Percentiles rank a stretch among this genome's conserved stretches.
phyloP scores from a whole-genome alignment of 2,797 vertebrate species.

The Botia almorhae region DNA sequence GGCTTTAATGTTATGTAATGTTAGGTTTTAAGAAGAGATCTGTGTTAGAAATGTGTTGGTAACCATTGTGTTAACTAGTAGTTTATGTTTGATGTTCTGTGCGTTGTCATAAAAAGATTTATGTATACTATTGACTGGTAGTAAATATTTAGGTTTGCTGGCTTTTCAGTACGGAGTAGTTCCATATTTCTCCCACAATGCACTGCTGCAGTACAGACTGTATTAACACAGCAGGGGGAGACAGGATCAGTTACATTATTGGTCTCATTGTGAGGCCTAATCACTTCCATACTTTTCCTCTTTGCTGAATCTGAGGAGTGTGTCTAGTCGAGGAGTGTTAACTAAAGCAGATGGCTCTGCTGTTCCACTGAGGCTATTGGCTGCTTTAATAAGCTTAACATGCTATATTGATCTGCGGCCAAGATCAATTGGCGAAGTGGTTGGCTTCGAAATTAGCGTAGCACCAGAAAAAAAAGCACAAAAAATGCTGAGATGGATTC shows the following conservation, averaged over 20 bases:
- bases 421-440: slow-evolving; percentile 47
- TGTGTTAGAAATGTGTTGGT: too few relatives aligned
- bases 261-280: slow-evolving; percentile 24
- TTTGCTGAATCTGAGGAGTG: slow-evolving; percentile 26
- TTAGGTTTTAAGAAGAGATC: not conserved
- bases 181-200: not conserved
- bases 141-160: not conserved
- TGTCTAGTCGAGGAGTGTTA: slow-evolving; percentile 29
- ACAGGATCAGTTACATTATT: slow-evolving; percentile 25
- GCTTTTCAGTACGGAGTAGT: not conserved
- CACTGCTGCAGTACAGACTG: not conserved
- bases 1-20: not conserved
- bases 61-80: too few relatives aligned
- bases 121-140: not conserved
- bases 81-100: too few relatives aligned
- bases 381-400: slow-evolving; percentile 53
- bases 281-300: slow-evolving; percentile 30
- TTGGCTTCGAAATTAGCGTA: slow-evolving; percentile 45
- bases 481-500: slow-evolving; percentile 36
- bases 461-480: slow-evolving; percentile 32
- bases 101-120: too few relatives aligned
- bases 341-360: slow-evolving; percentile 49
- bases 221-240: slow-evolving; percentile 12
- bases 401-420: slow-evolving; percentile 48
- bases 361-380: slow-evolving; percentile 45